Percentiles rank a stretch among this genome's conserved stretches.
Evolutionary conservation across 2,888 invertebrate genomes (phyloP).

Genomic region (Poecilobothrus nobilitatus): DNA sequence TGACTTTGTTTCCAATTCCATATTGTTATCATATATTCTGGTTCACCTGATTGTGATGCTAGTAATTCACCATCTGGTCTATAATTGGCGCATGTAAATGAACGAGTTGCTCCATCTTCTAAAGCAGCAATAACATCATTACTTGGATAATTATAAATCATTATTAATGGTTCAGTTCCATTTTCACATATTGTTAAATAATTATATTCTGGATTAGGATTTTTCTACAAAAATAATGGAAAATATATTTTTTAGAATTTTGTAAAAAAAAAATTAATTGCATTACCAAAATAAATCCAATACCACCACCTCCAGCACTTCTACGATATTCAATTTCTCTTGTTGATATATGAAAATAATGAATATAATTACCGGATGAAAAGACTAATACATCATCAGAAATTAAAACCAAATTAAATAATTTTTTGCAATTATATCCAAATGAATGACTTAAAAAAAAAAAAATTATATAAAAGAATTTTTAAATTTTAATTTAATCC

Average conservation of each 20-base stretch:
- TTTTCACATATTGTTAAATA: conserved; percentile 83
- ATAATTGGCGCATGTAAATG: conserved; percentile 65
- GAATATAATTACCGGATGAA: conserved; percentile 71
- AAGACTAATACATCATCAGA: conserved; percentile 68
- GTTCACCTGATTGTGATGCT: conserved; percentile 63
- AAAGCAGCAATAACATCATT: conserved; percentile 67
- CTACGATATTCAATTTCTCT: conserved; percentile 61
- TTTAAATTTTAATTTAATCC: not conserved
- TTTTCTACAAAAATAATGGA: conserved; percentile 45
- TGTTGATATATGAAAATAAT: conserved; percentile 62
- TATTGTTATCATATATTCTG: conserved; percentile 79
- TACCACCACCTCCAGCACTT: conserved; percentile 67
- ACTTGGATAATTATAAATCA: conserved; percentile 76
- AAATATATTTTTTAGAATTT: too few relatives aligned
- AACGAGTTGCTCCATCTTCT: conserved; percentile 62
- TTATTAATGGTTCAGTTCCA: conserved; percentile 61
- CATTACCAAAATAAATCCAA: conserved; percentile 69
- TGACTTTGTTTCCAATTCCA: conserved; percentile 77
- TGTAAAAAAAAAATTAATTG: not conserved
- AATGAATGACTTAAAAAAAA: conserved; percentile 60
- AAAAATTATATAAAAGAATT: not conserved
- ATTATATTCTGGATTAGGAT: conserved; percentile 50
- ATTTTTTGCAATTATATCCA: conserved; percentile 74
- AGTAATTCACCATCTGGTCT: conserved; percentile 73
- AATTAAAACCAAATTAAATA: conserved; percentile 69